Conservation (phyloP, 1,140 invertebrate genomes). For the Choristoneura fumiferana region DNA sequence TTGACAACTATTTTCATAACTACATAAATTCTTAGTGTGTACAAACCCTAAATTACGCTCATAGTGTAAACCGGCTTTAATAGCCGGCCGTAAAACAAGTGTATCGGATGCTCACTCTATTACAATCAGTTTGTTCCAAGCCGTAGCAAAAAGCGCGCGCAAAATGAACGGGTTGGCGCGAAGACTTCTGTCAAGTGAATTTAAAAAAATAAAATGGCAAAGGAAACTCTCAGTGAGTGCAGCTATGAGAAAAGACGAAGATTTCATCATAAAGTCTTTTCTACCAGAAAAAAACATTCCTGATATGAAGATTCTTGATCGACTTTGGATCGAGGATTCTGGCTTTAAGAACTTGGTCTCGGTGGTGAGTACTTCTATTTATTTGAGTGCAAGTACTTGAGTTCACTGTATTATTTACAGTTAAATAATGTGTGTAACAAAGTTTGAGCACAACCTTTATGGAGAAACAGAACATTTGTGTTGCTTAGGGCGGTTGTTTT, state of each 20-base stretch:
- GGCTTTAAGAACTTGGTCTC: slow-evolving; percentile 52
- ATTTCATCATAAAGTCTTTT: slow-evolving; percentile 53
- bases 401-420: too few relatives aligned
- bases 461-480: too few relatives aligned
- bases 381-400: too few relatives aligned
- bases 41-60: too few relatives aligned
- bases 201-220: slow-evolving; percentile 52
- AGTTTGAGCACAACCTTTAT: too few relatives aligned
- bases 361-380: slow-evolving; percentile 49
- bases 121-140: slow-evolving; percentile 29
- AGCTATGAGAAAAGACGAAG: slow-evolving; percentile 39
- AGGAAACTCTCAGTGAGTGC: slow-evolving; percentile 45
- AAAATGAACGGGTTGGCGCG: slow-evolving; percentile 45
- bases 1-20: too few relatives aligned
- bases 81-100: not conserved
- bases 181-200: slow-evolving; percentile 51
- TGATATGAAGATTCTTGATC: slow-evolving; percentile 51
- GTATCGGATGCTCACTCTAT: slow-evolving; percentile 1
- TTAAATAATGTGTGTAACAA: too few relatives aligned
- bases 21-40: too few relatives aligned
- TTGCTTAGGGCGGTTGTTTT: too few relatives aligned
- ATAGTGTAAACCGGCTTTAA: too few relatives aligned
- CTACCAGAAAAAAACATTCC: slow-evolving; percentile 53
- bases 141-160: slow-evolving; percentile 39
- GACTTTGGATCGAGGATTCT: slow-evolving; percentile 42